Percentiles rank a stretch among this genome's conserved stretches.
These are phyloP conservation scores for Acropora tenuis DNA, from an alignment of 64 coral and sea anemone species.

Conservation along the genomic window DNA sequence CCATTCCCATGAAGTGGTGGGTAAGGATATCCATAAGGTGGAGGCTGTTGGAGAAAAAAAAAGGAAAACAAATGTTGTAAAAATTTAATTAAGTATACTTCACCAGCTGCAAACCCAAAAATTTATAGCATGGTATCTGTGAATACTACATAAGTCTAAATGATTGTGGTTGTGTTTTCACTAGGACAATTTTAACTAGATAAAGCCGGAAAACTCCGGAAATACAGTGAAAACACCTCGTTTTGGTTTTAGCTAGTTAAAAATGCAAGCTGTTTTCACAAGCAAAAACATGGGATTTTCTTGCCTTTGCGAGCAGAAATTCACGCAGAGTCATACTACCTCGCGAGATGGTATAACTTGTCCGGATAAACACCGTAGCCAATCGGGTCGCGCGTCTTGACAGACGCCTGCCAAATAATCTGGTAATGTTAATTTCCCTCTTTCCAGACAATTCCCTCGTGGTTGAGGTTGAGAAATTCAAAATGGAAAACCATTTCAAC, in stretches of 20 bases:
- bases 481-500: no score
- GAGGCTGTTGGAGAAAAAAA: slow-evolving; percentile 9
- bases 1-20: slow-evolving; percentile 34
- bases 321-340: no score
- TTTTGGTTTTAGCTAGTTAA: background rate
- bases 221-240: slow-evolving; percentile 11
- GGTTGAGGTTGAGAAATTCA: no score
- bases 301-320: no score
- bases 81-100: background rate
- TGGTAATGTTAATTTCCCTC: no score
- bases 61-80: background rate
- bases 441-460: no score
- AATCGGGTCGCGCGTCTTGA: no score
- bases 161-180: background rate
- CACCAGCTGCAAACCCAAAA: background rate
- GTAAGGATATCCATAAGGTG: slow-evolving; percentile 37
- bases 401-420: no score
- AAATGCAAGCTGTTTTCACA: slow-evolving; percentile 55
- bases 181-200: slow-evolving; percentile 24
- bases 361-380: no score
- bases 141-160: no score
- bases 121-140: no score
- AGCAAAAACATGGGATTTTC: slow-evolving; percentile 5
- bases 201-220: background rate
- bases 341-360: no score